Conservation (phyloP, 2,113 vertebrate genomes). For the Elephantulus edwardii region DNA sequence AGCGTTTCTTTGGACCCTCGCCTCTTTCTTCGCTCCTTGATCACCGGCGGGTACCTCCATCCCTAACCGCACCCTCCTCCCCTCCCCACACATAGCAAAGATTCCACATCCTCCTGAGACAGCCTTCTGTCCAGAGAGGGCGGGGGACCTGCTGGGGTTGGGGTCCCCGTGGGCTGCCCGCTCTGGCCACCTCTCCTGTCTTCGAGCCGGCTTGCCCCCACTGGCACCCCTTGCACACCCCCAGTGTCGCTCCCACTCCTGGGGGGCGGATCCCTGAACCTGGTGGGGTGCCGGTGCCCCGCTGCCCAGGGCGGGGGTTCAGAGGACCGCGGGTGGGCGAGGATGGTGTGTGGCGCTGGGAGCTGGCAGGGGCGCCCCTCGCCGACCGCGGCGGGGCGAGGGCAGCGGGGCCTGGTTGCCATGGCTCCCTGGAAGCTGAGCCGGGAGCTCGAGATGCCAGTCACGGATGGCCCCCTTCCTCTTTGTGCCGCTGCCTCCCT, state of each 20-base stretch:
- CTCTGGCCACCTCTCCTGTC: not conserved
- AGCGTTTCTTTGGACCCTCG: too few species aligned
- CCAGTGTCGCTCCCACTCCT: not conserved
- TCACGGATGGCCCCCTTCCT: slow-evolving; percentile 80
- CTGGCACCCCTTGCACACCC: not conserved
- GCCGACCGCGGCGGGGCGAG: not conserved
- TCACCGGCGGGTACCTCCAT: not conserved
- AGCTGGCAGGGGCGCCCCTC: not conserved
- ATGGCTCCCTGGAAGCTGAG: slow-evolving; percentile 81
- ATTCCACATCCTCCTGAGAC: not conserved
- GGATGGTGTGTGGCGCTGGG: not conserved
- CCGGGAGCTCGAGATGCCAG: slow-evolving; percentile 81
- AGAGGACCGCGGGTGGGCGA: not conserved
- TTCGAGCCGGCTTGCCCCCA: not conserved
- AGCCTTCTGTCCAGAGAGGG: not conserved
- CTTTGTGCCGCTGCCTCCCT: slow-evolving; percentile 44
- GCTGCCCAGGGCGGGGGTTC: not conserved
- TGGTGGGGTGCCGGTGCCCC: not conserved
- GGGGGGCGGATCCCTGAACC: not conserved
- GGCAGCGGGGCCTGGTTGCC: slow-evolving; percentile 79
- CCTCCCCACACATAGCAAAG: too few species aligned
- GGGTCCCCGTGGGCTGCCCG: not conserved
- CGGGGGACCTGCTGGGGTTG: not conserved
- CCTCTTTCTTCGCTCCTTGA: too few species aligned
- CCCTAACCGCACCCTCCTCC: too few species aligned